A percentile compares a stretch with the other conserved stretches of the same genome.
Evolutionary conservation across 2,113 vertebrate species (phyloP).

Genomic region (Phyllostomus discolor): DNA sequence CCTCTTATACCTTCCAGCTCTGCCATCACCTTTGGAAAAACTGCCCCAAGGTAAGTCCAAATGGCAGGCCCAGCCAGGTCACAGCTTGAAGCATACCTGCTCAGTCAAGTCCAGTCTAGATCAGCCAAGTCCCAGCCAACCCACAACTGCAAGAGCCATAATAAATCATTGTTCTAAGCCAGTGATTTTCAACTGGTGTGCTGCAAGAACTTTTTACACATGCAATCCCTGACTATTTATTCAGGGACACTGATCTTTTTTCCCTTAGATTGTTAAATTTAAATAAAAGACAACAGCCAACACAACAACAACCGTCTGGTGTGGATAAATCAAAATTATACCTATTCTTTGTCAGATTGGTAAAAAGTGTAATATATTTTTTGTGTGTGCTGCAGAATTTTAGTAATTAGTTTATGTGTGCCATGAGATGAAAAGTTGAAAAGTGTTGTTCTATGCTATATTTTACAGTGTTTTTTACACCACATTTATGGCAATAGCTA

Average conservation of each 20-base stretch:
- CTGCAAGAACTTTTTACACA: background rate
- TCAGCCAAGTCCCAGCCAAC: background rate
- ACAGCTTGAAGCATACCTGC: background rate
- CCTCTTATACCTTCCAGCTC: background rate
- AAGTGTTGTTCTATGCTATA: background rate
- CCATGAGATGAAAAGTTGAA: background rate
- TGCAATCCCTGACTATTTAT: background rate
- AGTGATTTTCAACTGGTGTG: background rate
- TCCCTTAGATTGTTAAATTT: too few relatives aligned
- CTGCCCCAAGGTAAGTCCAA: background rate
- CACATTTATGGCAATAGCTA: background rate
- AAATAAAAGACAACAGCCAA: background rate
- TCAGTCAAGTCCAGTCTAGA: background rate
- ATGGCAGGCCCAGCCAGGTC: background rate
- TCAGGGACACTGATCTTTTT: too few relatives aligned
- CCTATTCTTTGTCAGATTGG: background rate
- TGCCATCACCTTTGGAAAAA: background rate
- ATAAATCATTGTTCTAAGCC: background rate
- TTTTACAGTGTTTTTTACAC: too few relatives aligned
- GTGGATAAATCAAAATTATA: background rate
- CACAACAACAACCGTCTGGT: background rate
- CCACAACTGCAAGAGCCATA: background rate
- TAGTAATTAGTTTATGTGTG: background rate
- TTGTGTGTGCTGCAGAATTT: background rate
- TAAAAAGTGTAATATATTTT: background rate